Conservation (phyloP, 2,797 vertebrate species). For the Vespertilio murinus region DNA sequence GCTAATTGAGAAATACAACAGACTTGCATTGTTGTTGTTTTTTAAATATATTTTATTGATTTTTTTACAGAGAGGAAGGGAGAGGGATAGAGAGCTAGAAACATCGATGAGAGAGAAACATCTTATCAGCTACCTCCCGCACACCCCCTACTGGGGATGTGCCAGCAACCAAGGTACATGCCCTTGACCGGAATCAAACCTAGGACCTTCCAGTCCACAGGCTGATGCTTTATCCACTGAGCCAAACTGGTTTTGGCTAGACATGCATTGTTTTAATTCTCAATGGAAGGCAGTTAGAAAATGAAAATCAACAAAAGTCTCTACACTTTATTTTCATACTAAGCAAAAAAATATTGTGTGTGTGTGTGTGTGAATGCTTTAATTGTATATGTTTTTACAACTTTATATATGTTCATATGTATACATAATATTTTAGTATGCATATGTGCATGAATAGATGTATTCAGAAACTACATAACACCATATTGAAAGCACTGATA, state of each 20-base stretch:
- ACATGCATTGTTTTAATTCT: not conserved
- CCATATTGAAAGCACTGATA: not conserved
- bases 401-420: not conserved
- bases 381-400: not conserved
- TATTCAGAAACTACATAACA: not conserved
- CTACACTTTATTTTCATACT: not conserved
- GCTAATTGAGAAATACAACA: not conserved
- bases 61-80: too few species aligned
- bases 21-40: not conserved
- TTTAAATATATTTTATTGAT: too few species aligned
- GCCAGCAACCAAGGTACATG: too few species aligned
- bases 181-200: too few species aligned
- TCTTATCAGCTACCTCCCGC: too few species aligned
- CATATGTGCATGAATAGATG: not conserved
- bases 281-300: not conserved
- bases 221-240: too few species aligned
- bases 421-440: not conserved
- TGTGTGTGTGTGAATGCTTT: not conserved
- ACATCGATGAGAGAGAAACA: too few species aligned
- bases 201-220: too few species aligned
- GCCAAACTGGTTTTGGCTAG: too few species aligned
- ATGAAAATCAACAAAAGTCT: not conserved
- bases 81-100: too few species aligned
- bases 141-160: too few species aligned
- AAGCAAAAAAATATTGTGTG: not conserved